Percentiles rank a stretch among this genome's conserved stretches.
phyloP scores from a whole-genome alignment of 2,797 vertebrate species.

The Catharus ustulatus region DNA sequence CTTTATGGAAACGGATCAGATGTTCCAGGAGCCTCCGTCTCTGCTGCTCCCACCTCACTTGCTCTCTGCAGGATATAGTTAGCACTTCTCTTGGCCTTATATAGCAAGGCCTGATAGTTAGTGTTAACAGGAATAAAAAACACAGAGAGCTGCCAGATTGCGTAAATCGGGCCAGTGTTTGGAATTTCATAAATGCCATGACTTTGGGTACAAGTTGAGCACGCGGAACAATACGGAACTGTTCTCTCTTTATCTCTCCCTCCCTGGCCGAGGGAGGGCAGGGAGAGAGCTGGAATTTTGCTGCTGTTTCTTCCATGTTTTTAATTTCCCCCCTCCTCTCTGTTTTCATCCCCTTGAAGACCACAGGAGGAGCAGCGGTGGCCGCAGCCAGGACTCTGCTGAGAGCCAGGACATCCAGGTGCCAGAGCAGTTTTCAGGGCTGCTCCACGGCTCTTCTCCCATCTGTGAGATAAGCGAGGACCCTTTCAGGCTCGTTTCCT shows the following conservation, averaged over 20 bases:
- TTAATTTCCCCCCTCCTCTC: conserved; percentile 57
- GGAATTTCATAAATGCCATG: conserved; percentile 85
- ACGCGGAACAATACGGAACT: conserved; percentile 87
- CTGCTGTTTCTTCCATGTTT: conserved; percentile 64
- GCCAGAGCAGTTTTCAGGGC: conserved; percentile 94
- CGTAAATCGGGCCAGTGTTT: conserved; percentile 79
- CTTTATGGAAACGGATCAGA: conserved; percentile 76
- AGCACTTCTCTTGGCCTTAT: conserved; percentile 76
- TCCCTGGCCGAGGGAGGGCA: conserved; percentile 51
- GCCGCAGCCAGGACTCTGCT: conserved; percentile 78
- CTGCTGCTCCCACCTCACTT: conserved; percentile 42
- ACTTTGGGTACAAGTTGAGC: conserved; percentile 77
- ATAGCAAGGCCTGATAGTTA: conserved; percentile 78
- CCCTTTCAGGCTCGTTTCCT: conserved; percentile 81
- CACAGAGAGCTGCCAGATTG: conserved; percentile 76
- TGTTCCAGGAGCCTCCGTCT: conserved; percentile 71
- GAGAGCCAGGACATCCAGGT: conserved; percentile 82
- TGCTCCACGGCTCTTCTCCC: conserved; percentile 95
- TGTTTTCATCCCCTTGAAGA: conserved; percentile 77
- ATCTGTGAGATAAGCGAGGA: conserved; percentile 91
- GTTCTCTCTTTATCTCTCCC: conserved; percentile 81
- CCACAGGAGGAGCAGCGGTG: conserved; percentile 73
- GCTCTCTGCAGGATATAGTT: conserved; percentile 73
- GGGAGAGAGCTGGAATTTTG: conserved; percentile 51
- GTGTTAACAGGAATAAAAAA: conserved; percentile 77